Evolutionary conservation across 2,113 vertebrate genomes (phyloP).

Genomic region (Seriola dumerili): DNA sequence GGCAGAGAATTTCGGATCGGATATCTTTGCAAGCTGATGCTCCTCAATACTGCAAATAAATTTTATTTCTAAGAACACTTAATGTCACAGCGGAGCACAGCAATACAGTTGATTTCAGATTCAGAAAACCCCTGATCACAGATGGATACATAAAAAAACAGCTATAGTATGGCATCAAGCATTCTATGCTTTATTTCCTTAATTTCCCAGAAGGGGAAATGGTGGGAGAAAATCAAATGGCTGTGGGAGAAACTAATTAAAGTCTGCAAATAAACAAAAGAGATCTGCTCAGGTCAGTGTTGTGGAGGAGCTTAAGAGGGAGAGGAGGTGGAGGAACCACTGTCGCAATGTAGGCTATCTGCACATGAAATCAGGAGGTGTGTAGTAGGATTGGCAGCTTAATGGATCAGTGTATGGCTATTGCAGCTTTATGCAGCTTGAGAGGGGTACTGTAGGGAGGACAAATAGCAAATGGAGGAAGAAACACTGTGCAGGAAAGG

Average conservation of each 20-base stretch:
- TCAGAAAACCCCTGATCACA: background rate
- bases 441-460: background rate
- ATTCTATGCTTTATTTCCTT: slow-evolving; percentile 1
- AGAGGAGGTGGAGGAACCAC: slow-evolving; percentile 28
- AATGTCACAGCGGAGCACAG: background rate
- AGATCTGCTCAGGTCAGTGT: slow-evolving; percentile 32
- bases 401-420: slow-evolving; percentile 53
- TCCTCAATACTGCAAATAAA: background rate
- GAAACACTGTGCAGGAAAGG: slow-evolving; percentile 19
- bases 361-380: slow-evolving; percentile 37
- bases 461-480: background rate
- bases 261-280: slow-evolving; percentile 31
- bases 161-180: background rate
- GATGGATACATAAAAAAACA: background rate
- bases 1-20: background rate
- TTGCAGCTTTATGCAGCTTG: background rate
- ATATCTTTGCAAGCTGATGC: background rate
- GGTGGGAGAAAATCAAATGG: background rate
- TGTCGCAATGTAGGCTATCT: slow-evolving; percentile 53
- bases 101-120: background rate
- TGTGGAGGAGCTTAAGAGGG: slow-evolving; percentile 18
- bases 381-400: slow-evolving; percentile 15
- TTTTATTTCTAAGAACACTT: background rate
- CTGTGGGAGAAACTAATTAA: slow-evolving; percentile 42
- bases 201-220: slow-evolving; percentile 15